phyloP scores from a whole-genome alignment of 2,113 vertebrate species.

The Petromus typicus region DNA sequence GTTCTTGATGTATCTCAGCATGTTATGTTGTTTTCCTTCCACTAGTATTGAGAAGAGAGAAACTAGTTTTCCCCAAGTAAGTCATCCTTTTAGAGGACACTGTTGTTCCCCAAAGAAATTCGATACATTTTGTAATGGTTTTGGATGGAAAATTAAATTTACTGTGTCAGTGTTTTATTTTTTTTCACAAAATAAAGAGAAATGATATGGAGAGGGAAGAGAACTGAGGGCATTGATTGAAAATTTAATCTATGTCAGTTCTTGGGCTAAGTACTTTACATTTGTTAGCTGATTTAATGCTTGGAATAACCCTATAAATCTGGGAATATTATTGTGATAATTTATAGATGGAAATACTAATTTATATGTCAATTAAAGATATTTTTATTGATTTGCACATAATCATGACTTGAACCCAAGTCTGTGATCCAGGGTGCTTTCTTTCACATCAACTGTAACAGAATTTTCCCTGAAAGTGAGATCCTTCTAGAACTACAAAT shows the following conservation, averaged over 20 bases:
- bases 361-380: not conserved
- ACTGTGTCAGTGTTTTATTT: not conserved
- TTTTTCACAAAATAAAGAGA: conserved; percentile 47
- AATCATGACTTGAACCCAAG: not conserved
- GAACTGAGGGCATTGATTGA: conserved; percentile 16
- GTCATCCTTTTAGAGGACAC: conserved; percentile 23
- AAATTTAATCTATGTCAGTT: conserved; percentile 4
- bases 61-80: conserved; percentile 26
- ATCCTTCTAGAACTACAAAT: conserved; percentile 22
- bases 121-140: conserved; percentile 40
- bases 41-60: conserved; percentile 46
- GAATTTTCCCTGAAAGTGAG: not conserved
- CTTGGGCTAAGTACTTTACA: not conserved
- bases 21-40: conserved; percentile 62
- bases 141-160: conserved; percentile 56
- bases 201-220: not conserved
- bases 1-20: not conserved
- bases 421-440: conserved; percentile 27
- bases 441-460: not conserved
- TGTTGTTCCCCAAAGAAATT: conserved; percentile 55
- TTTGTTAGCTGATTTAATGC: conserved; percentile 46
- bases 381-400: conserved; percentile 25
- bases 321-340: not conserved
- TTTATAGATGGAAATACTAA: conserved; percentile 34
- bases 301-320: not conserved